These are phyloP conservation scores for Sparus aurata DNA, from an alignment of 2,797 vertebrate genomes.

Conservation along the genomic window DNA sequence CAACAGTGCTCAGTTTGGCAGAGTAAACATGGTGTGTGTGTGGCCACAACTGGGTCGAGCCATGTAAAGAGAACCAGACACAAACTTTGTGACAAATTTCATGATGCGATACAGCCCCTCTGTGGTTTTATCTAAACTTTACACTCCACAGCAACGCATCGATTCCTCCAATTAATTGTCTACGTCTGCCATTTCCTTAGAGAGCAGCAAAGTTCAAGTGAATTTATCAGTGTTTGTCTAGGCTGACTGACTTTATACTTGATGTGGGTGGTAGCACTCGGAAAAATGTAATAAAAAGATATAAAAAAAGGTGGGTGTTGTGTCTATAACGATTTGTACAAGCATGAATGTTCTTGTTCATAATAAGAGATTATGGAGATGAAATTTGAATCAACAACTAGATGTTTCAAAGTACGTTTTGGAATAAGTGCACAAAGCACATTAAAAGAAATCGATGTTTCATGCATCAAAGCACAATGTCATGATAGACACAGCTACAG, in stretches of 20 bases:
- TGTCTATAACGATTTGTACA: neutral
- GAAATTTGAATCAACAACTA: neutral
- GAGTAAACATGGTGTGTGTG: slow-evolving; percentile 67
- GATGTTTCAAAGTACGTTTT: neutral
- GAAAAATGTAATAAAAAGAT: neutral
- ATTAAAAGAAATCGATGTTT: neutral
- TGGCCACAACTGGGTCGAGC: slow-evolving; percentile 28
- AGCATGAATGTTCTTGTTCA: neutral
- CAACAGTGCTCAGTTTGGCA: slow-evolving; percentile 70
- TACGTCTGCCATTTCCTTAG: neutral
- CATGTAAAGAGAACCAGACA: slow-evolving; percentile 14
- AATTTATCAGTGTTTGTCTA: neutral
- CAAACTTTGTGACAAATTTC: neutral
- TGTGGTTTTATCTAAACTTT: neutral
- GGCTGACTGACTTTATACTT: neutral
- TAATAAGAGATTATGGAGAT: neutral
- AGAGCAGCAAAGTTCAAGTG: neutral
- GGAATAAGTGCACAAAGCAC: too few species aligned
- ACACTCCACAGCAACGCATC: neutral
- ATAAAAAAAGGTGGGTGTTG: neutral
- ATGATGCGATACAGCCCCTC: slow-evolving; percentile 20
- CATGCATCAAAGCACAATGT: neutral
- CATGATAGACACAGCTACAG: neutral
- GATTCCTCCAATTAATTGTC: neutral
- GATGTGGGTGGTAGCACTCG: neutral